phyloP scores from a whole-genome alignment of 1,140 invertebrate species.

The Drosophila eugracilis region DNA sequence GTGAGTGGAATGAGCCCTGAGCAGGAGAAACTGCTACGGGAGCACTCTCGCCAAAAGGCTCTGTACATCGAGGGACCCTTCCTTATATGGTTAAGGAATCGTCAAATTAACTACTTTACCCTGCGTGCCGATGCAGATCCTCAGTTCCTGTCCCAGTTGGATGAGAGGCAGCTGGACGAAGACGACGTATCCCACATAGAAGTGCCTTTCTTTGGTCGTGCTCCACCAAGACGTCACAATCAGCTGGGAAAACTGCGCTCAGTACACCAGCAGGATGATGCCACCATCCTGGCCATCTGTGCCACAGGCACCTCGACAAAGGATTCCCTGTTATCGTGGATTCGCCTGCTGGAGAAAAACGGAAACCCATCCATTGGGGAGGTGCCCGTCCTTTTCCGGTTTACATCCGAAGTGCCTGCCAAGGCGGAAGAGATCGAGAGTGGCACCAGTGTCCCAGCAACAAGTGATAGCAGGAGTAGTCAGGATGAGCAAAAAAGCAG shows the following conservation, averaged over 20 bases:
- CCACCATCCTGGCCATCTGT: slow-evolving; percentile 94
- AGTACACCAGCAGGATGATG: slow-evolving; percentile 97
- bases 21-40: slow-evolving; percentile 91
- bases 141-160: slow-evolving; percentile 64
- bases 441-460: slow-evolving; percentile 44
- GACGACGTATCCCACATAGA: slow-evolving; percentile 89
- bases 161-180: slow-evolving; percentile 67
- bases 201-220: slow-evolving; percentile 86
- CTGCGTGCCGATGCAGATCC: slow-evolving; percentile 89
- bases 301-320: slow-evolving; percentile 94
- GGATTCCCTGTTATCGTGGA: slow-evolving; percentile 97
- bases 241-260: slow-evolving; percentile 85
- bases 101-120: slow-evolving; percentile 93
- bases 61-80: slow-evolving; percentile 96
- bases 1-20: slow-evolving; percentile 93
- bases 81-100: slow-evolving; percentile 91
- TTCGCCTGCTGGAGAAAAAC: slow-evolving; percentile 92
- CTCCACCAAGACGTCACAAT: slow-evolving; percentile 72
- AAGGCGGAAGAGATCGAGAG: slow-evolving; percentile 65
- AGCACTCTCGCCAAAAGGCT: slow-evolving; percentile 89
- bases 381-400: slow-evolving; percentile 93
- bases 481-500: slow-evolving; percentile 8
- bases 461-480: slow-evolving; percentile 39
- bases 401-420: slow-evolving; percentile 82
- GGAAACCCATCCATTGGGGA: slow-evolving; percentile 90